These are phyloP conservation scores for Phyllotis vaccarum DNA, from an alignment of 2,797 vertebrate genomes.

Conservation along the genomic window DNA sequence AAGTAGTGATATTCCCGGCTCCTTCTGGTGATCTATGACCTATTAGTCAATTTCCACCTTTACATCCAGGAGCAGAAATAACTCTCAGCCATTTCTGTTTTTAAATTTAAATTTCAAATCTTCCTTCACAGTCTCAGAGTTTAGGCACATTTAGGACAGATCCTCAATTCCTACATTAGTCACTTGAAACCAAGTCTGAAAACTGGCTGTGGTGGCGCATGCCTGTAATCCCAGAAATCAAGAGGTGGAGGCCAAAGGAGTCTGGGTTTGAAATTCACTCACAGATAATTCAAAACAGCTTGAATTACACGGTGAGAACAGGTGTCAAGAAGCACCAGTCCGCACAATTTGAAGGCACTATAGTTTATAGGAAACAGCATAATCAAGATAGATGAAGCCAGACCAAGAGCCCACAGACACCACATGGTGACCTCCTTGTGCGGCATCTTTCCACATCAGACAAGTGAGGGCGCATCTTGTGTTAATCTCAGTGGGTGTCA, in stretches of 20 bases:
- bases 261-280: not conserved
- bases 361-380: not conserved
- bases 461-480: not conserved
- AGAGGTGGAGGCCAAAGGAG: not conserved
- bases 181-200: not conserved
- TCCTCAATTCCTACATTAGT: not conserved
- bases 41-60: not conserved
- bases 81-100: not conserved
- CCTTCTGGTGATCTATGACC: not conserved
- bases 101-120: slow-evolving; percentile 30
- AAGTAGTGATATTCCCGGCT: rapidly evolving
- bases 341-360: not conserved
- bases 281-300: not conserved
- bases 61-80: not conserved
- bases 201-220: too few species aligned
- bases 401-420: rapidly evolving
- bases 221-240: not conserved
- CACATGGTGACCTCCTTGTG: rapidly evolving
- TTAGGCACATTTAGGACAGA: not conserved
- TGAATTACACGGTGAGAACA: not conserved
- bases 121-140: not conserved
- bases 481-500: not conserved
- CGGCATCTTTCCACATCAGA: not conserved
- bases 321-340: not conserved
- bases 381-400: not conserved